A percentile compares a stretch with the other conserved stretches of the same genome.
phyloP scores from a whole-genome alignment of 2,113 vertebrate genomes.

The Megatriorchis doriae region DNA sequence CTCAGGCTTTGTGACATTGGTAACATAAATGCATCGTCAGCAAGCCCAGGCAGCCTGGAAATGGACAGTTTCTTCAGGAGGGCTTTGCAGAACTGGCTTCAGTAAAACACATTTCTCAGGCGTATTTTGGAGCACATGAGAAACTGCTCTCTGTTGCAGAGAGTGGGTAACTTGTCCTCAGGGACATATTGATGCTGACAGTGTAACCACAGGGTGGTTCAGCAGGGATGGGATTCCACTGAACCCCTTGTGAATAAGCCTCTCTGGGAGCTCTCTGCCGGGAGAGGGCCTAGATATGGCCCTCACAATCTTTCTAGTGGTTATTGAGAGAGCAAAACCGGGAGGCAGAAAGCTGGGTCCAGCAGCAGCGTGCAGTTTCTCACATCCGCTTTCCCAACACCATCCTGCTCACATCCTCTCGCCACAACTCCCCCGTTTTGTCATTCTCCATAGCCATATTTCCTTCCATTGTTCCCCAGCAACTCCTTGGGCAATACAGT shows the following conservation, averaged over 20 bases:
- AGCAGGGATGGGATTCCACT: neutral
- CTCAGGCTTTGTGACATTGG: neutral
- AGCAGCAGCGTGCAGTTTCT: neutral
- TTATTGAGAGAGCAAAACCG: neutral
- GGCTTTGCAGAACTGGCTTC: neutral
- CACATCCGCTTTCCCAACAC: neutral
- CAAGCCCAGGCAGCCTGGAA: neutral
- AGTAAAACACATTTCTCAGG: rapidly evolving
- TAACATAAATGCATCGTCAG: rapidly evolving
- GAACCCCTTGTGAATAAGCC: neutral
- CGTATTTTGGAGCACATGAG: neutral
- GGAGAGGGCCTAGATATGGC: neutral
- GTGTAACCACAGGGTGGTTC: rapidly evolving
- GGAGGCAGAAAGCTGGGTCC: neutral
- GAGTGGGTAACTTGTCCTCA: neutral
- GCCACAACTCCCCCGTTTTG: neutral
- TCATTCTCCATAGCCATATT: rapidly evolving
- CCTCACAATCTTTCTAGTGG: neutral
- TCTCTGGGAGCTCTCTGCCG: neutral
- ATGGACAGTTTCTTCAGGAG: rapidly evolving
- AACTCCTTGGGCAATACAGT: neutral
- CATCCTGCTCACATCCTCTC: neutral
- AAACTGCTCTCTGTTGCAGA: neutral
- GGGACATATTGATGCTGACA: neutral
- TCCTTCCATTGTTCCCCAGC: neutral